Evolutionary conservation across 2,888 invertebrate genomes (phyloP).

Genomic region (Frankliniella fusca): DNA sequence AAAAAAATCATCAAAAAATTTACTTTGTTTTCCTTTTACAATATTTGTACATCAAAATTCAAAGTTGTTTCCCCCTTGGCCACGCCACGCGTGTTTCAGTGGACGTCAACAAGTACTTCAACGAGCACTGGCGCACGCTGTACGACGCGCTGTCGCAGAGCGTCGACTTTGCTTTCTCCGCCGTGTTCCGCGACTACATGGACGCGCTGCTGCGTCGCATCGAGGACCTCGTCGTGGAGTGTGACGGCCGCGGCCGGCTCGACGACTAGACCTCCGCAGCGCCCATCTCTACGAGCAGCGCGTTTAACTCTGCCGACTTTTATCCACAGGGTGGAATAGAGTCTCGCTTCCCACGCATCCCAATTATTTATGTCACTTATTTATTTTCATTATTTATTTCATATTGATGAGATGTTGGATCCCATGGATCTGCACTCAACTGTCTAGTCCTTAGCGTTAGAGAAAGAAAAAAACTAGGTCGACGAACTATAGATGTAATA

Average conservation of each 20-base stretch:
- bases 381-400: neutral
- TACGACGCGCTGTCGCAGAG: neutral
- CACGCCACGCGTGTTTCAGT: neutral
- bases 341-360: too few relatives aligned
- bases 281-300: too few relatives aligned
- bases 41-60: too few relatives aligned
- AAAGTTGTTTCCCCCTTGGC: too few relatives aligned
- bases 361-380: neutral
- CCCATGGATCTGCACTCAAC: neutral
- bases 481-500: neutral
- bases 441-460: neutral
- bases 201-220: neutral
- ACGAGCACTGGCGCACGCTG: neutral
- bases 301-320: too few relatives aligned
- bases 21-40: too few relatives aligned
- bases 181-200: slow-evolving; percentile 16
- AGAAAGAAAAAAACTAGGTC: too few relatives aligned
- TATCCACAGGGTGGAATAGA: too few relatives aligned
- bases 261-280: neutral
- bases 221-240: neutral
- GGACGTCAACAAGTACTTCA: slow-evolving; percentile 18
- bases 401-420: neutral
- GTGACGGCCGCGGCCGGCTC: neutral
- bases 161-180: neutral
- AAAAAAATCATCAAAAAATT: too few relatives aligned